phyloP scores from a whole-genome alignment of 2,797 vertebrate genomes.

The Megalops cyprinoides region DNA sequence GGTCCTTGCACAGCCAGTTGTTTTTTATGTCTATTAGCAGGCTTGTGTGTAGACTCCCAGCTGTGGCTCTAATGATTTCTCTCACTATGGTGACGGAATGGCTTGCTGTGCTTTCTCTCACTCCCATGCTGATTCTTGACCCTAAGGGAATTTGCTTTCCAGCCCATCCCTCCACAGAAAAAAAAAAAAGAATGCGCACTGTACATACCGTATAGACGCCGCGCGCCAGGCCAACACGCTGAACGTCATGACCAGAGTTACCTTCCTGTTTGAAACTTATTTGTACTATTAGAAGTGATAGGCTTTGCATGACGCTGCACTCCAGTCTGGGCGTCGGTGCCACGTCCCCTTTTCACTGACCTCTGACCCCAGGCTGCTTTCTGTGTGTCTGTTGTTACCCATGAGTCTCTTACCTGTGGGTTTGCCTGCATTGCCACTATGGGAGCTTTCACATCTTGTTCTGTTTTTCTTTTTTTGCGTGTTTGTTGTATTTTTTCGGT shows the following conservation, averaged over 20 bases:
- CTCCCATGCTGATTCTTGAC: constrained; percentile 20
- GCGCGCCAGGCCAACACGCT: no score
- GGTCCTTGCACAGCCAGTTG: not conserved
- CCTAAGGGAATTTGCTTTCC: constrained; percentile 13
- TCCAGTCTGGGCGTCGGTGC: constrained; percentile 56
- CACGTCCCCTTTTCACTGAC: constrained; percentile 26
- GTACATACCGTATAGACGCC: not conserved
- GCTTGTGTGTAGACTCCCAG: constrained; percentile 18
- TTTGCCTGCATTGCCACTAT: not conserved
- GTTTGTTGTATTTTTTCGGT: not conserved
- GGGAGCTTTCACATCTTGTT: not conserved
- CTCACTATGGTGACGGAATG: constrained; percentile 66
- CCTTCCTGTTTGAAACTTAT: not conserved
- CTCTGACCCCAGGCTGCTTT: not conserved
- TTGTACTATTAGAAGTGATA: not conserved
- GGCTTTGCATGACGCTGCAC: constrained; percentile 73
- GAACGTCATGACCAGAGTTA: not conserved
- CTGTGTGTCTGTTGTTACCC: not conserved
- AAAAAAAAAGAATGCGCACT: not conserved
- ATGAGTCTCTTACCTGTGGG: constrained; percentile 18
- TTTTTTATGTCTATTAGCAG: constrained; percentile 16
- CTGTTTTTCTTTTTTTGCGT: not conserved
- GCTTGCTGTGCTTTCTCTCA: constrained; percentile 63
- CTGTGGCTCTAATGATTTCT: constrained; percentile 51
- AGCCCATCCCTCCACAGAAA: not conserved